These are phyloP conservation scores for Eptatretus burgeri DNA, from an alignment of 2,113 vertebrate species.

Conservation along the genomic window DNA sequence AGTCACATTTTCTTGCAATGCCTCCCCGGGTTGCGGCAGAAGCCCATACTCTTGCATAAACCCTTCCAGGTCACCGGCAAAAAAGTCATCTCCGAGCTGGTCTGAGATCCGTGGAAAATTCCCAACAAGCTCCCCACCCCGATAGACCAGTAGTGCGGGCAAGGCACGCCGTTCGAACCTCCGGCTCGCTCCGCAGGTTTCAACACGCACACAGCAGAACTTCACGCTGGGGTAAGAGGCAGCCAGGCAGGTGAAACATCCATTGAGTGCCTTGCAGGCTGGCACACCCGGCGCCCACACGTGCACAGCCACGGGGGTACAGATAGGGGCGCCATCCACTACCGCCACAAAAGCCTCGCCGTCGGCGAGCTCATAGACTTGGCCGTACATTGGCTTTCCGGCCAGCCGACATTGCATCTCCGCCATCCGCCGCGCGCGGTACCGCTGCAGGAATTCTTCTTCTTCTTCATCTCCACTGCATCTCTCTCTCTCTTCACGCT, in stretches of 20 bases:
- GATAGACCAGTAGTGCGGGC: conserved; percentile 66
- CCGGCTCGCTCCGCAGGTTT: conserved; percentile 45
- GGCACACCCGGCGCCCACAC: conserved; percentile 56
- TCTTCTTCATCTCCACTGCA: conserved; percentile 25
- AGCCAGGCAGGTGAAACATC: conserved; percentile 65
- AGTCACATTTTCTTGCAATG: too few species aligned
- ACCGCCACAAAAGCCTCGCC: conserved; percentile 62
- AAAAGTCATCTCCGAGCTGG: conserved; percentile 89
- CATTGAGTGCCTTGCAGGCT: conserved; percentile 52
- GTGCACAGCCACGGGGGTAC: conserved; percentile 56
- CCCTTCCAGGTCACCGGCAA: conserved; percentile 67
- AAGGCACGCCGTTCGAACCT: conserved; percentile 53
- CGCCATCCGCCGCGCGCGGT: conserved; percentile 77
- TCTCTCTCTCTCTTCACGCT: too few species aligned
- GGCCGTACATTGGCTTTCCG: conserved; percentile 38
- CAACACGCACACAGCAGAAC: conserved; percentile 59
- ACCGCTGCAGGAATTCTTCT: conserved; percentile 59
- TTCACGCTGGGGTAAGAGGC: conserved; percentile 59
- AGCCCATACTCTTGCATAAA: conserved; percentile 71
- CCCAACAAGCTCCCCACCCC: conserved; percentile 58
- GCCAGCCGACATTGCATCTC: conserved; percentile 63
- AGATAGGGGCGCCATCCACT: conserved; percentile 54
- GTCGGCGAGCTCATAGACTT: conserved; percentile 41
- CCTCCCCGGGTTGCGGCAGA: conserved; percentile 20
- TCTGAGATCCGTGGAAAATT: conserved; percentile 90